Evolutionary conservation across 2,888 invertebrate species (phyloP).

Genomic region (Desoria tigrina): DNA sequence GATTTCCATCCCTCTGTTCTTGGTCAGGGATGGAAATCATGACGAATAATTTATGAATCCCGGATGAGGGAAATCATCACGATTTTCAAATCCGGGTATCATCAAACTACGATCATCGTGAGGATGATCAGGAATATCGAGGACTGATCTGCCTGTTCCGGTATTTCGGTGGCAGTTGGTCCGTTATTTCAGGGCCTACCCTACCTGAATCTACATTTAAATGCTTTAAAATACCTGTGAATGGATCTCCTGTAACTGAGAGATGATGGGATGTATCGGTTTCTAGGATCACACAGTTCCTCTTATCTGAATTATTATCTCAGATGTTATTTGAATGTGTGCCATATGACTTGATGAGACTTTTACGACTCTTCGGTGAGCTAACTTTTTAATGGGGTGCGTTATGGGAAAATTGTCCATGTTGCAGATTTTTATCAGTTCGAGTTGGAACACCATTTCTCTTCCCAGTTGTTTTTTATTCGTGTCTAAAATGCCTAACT

Average conservation of each 20-base stretch:
- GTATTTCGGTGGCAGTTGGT: constrained; percentile 43
- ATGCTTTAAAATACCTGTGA: not conserved
- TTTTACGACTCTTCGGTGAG: too few species aligned
- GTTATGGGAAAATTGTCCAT: too few species aligned
- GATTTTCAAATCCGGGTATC: constrained; percentile 20
- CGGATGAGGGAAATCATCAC: constrained; percentile 8
- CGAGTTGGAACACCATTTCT: too few species aligned
- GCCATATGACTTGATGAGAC: constrained; percentile 2
- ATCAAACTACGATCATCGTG: not conserved
- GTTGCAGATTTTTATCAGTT: too few species aligned
- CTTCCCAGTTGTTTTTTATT: too few species aligned
- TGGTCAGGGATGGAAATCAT: not conserved
- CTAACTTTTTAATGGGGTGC: too few species aligned
- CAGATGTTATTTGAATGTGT: constrained; percentile 12
- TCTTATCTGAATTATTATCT: constrained; percentile 8
- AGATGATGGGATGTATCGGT: not conserved
- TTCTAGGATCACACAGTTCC: constrained; percentile 10
- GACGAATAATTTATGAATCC: constrained; percentile 13
- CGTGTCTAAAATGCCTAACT: too few species aligned
- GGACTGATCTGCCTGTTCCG: constrained; percentile 29
- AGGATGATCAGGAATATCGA: not conserved
- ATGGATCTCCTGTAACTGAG: constrained; percentile 10
- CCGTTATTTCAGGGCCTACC: not conserved
- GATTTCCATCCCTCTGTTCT: constrained; percentile 1
- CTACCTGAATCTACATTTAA: constrained; percentile 1